Percentiles rank a stretch among this genome's conserved stretches.
phyloP scores from a whole-genome alignment of 2,888 invertebrate species.

The Drosophila nigricruria region DNA sequence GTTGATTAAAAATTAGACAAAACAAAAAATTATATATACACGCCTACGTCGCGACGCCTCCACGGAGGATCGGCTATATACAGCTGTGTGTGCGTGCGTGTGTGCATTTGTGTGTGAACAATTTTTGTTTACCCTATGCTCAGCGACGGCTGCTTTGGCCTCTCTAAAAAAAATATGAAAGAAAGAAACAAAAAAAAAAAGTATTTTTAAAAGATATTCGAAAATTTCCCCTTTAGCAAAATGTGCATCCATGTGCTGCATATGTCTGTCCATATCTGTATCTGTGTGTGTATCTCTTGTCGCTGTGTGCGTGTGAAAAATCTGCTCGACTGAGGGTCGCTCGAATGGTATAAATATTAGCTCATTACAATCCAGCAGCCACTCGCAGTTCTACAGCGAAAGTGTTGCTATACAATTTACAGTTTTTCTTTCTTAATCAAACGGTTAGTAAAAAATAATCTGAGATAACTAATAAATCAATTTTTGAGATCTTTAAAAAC shows the following conservation, averaged over 20 bases:
- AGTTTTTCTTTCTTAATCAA: constrained; percentile 78
- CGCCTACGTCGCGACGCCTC: constrained; percentile 74
- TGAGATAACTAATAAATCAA: not conserved
- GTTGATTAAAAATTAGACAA: constrained; percentile 82
- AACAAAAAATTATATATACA: constrained; percentile 57
- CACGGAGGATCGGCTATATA: constrained; percentile 59
- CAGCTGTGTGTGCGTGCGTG: constrained; percentile 23
- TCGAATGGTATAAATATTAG: constrained; percentile 85
- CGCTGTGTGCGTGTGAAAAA: constrained; percentile 62
- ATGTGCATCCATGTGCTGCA: constrained; percentile 78
- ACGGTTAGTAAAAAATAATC: constrained; percentile 79
- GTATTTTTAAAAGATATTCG: constrained; percentile 79
- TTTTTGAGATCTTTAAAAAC: not conserved
- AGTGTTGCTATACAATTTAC: constrained; percentile 85
- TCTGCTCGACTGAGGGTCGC: constrained; percentile 72
- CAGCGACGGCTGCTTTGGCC: constrained; percentile 46
- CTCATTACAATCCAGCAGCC: constrained; percentile 84
- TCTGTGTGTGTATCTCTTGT: constrained; percentile 12
- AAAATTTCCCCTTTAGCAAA: constrained; percentile 70
- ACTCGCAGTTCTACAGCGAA: constrained; percentile 86
- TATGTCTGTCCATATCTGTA: constrained; percentile 37
- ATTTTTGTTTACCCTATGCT: constrained; percentile 73
- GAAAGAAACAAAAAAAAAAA: constrained; percentile 56
- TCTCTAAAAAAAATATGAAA: constrained; percentile 70
- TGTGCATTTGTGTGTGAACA: constrained; percentile 5